A percentile compares a stretch with the other conserved stretches of the same genome.
These are phyloP conservation scores for Micromussa lordhowensis DNA, from an alignment of 92 coral and sea anemone genomes.

Conservation along the genomic window DNA sequence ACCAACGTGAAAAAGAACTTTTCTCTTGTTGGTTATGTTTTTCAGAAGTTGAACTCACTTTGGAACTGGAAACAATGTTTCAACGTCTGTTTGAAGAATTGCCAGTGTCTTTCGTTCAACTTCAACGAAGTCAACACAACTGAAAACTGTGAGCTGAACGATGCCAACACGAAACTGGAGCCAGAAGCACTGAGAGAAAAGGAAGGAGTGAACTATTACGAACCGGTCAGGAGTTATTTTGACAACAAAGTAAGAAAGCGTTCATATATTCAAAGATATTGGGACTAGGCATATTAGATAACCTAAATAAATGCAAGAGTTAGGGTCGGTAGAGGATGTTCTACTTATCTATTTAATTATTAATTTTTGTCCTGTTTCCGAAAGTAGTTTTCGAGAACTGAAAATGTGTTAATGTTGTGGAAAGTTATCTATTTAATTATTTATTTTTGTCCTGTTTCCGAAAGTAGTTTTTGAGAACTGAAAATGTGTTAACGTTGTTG, in stretches of 20 bases:
- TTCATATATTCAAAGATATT: too few relatives aligned
- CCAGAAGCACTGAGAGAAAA: background rate
- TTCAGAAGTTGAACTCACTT: background rate
- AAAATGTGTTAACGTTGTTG: too few relatives aligned
- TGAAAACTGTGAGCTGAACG: slow-evolving; percentile 28
- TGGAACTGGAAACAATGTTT: slow-evolving; percentile 5
- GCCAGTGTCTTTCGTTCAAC: slow-evolving; percentile 26
- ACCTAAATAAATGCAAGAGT: too few relatives aligned
- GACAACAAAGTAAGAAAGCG: background rate
- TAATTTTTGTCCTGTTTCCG: too few relatives aligned
- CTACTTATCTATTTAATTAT: too few relatives aligned
- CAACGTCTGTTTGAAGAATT: background rate
- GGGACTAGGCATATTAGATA: too few relatives aligned
- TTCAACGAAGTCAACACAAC: slow-evolving; percentile 2
- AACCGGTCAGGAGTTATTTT: background rate
- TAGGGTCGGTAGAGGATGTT: too few relatives aligned
- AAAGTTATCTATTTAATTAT: too few relatives aligned
- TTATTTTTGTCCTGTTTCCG: too few relatives aligned
- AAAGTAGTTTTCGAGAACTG: too few relatives aligned
- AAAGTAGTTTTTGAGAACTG: too few relatives aligned
- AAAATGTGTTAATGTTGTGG: too few relatives aligned
- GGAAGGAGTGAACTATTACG: background rate
- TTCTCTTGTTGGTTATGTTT: background rate
- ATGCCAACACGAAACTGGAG: slow-evolving; percentile 7
- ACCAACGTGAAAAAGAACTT: background rate